These are phyloP conservation scores for Lepidurus apus DNA, from an alignment of 1,140 invertebrate genomes.

Conservation along the genomic window DNA sequence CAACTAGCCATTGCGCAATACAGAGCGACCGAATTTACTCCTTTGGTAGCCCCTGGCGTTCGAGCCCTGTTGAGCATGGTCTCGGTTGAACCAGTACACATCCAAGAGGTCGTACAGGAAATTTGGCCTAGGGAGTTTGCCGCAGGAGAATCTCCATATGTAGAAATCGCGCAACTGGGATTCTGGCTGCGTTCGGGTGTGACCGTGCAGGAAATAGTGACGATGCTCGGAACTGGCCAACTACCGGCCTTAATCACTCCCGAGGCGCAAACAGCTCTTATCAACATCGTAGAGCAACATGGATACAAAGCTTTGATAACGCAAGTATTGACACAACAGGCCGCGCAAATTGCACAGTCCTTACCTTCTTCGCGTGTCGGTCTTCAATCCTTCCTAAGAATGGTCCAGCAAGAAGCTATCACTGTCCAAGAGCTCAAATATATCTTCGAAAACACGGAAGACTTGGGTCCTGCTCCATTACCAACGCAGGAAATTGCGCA, in stretches of 20 bases:
- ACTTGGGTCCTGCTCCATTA: conserved; percentile 37
- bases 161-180: conserved; percentile 73
- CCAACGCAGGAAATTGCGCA: conserved; percentile 39
- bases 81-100: conserved; percentile 37
- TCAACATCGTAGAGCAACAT: conserved; percentile 40
- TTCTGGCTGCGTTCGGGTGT: conserved; percentile 67
- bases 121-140: conserved; percentile 67
- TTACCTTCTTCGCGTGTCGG: conserved; percentile 26
- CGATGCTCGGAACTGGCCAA: conserved; percentile 38
- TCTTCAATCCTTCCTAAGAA: conserved; percentile 62
- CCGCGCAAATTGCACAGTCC: conserved; percentile 36
- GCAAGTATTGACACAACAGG: conserved; percentile 36
- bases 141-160: conserved; percentile 64
- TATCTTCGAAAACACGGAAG: conserved; percentile 38
- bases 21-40: not conserved
- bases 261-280: conserved; percentile 39
- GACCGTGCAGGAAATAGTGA: conserved; percentile 66
- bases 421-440: conserved; percentile 50
- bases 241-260: conserved; percentile 39
- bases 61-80: conserved; percentile 39
- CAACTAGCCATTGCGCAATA: not conserved
- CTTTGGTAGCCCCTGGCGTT: conserved; percentile 35
- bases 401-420: conserved; percentile 70
- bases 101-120: conserved; percentile 39
- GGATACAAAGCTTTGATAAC: conserved; percentile 39